Base-by-base conservation (phyloP, 2,888 invertebrate genomes). In the Pristionchus maxplancki region DNA sequence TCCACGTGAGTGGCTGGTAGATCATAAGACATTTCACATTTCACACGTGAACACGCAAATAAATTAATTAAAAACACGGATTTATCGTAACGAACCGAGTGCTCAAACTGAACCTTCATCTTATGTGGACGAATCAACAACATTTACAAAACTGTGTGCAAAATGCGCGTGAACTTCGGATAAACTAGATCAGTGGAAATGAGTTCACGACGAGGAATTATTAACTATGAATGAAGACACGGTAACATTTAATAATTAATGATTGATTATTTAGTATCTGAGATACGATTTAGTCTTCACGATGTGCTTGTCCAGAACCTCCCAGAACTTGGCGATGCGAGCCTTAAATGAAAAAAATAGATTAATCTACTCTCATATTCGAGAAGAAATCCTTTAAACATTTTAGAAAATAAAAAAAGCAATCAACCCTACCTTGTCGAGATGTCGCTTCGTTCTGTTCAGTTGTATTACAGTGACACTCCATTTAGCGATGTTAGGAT, bases 401-500 rank as follows among this genome's bases (percentile, higher is more conserved):
- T 15, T 67, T 4, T n/a, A 62, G 20, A 15, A 48, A 20, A 1
- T n/a, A 5, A 15, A 0, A 37, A 6, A 64, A 62, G 20, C 58
- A 13, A 44, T 44, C 1, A 48, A 78, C 9, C 86, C 4, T 9
- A 87, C 87, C 94, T 98, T 96, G 96, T 99, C 99, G 94, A 99
- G 96, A 96, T 99, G 99, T 87, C 99, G 96, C 95, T 98, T 98
- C 87, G 97, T 97, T 94, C 97, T 96, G 89, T 98, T 98, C 81
- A 99, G 96, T 95, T 97, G 97, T 91, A 99, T 96, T 40, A 98
- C 97, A 71, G 97, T 97, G 13, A 99, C 99, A 58, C 97, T 97
- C 99, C 99, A 99, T 94, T 97, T 97, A 64, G 97, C 97, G 53
- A 99, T 98, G 95, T 99, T 99, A 24, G 97, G 96, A 95, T 99